Evolutionary conservation across 2,797 vertebrate species (phyloP).

Genomic region (Siniperca scherzeri): DNA sequence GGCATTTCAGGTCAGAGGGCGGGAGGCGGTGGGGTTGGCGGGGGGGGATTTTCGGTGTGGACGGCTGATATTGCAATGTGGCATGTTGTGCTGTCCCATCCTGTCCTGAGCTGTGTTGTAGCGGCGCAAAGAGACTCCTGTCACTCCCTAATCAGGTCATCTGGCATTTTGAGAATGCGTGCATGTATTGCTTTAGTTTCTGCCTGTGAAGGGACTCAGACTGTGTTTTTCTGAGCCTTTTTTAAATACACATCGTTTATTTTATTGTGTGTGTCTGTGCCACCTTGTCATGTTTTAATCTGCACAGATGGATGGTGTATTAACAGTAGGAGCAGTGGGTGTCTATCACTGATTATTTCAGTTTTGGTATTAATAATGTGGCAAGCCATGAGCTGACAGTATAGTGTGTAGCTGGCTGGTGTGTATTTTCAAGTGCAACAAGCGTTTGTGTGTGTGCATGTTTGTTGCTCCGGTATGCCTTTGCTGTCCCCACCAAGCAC

Average conservation of each 20-base stretch:
- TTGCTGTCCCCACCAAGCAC: conserved; percentile 60
- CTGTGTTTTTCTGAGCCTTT: conserved; percentile 18
- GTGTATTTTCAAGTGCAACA: conserved; percentile 49
- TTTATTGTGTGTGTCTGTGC: conserved; percentile 25
- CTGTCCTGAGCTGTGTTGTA: conserved; percentile 45
- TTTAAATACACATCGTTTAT: conserved; percentile 16
- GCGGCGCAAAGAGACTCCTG: conserved; percentile 48
- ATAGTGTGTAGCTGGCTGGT: conserved; percentile 19
- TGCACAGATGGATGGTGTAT: conserved; percentile 60
- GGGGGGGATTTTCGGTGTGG: conserved; percentile 16
- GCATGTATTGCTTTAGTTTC: conserved; percentile 17
- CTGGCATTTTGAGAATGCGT: conserved; percentile 45
- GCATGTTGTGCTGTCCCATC: conserved; percentile 45
- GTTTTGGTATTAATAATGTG: conserved; percentile 51
- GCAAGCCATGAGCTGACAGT: conserved; percentile 42
- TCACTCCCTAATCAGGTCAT: conserved; percentile 67
- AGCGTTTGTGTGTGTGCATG: conserved; percentile 29
- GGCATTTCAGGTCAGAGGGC: conserved; percentile 76
- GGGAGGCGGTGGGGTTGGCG: conserved; percentile 34
- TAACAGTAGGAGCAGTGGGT: conserved; percentile 54
- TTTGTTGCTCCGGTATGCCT: conserved; percentile 47
- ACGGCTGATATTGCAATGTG: conserved; percentile 57
- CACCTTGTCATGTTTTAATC: conserved; percentile 58
- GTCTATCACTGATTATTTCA: conserved; percentile 51
- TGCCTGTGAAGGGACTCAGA: conserved; percentile 11